Percentiles rank a stretch among this genome's conserved stretches.
These are phyloP conservation scores for Corydoras sp. DNA, from an alignment of 2,113 vertebrate species.

Conservation along the genomic window DNA sequence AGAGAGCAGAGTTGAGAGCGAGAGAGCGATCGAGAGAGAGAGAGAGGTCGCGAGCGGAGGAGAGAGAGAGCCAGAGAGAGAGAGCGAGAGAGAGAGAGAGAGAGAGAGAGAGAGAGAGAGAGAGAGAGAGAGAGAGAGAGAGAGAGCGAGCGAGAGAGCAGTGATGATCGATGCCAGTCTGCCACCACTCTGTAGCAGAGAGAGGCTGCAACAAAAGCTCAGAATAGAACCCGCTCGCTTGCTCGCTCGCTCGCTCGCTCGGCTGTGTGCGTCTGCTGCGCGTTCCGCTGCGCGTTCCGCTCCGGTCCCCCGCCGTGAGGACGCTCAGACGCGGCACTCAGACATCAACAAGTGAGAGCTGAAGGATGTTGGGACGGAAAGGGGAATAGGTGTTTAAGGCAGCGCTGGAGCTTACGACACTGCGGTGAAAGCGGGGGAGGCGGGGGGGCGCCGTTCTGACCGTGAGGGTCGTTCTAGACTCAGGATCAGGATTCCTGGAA, in stretches of 20 bases:
- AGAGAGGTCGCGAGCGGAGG: no score
- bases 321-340: no score
- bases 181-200: slow-evolving; percentile 93
- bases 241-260: slow-evolving; percentile 61
- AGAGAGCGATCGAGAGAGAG: no score
- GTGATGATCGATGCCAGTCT: slow-evolving; percentile 96
- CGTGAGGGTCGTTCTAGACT: slow-evolving; percentile 58
- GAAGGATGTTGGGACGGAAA: slow-evolving; percentile 61
- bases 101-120: slow-evolving; percentile 39
- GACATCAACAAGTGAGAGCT: slow-evolving; percentile 96
- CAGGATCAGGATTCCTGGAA: slow-evolving; percentile 56
- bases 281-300: no score
- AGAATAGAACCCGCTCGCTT: slow-evolving; percentile 70
- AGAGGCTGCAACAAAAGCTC: slow-evolving; percentile 95
- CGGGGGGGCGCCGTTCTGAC: slow-evolving; percentile 57
- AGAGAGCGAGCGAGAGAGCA: slow-evolving; percentile 70
- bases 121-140: slow-evolving; percentile 27
- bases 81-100: slow-evolving; percentile 9
- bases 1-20: no score
- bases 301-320: no score
- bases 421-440: slow-evolving; percentile 57
- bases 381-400: slow-evolving; percentile 72
- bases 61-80: slow-evolving; percentile 37
- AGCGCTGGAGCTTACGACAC: slow-evolving; percentile 69
- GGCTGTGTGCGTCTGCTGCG: no score